Evolutionary conservation across 1,140 invertebrate genomes (phyloP).

Genomic region (Pristionchus pacificus): DNA sequence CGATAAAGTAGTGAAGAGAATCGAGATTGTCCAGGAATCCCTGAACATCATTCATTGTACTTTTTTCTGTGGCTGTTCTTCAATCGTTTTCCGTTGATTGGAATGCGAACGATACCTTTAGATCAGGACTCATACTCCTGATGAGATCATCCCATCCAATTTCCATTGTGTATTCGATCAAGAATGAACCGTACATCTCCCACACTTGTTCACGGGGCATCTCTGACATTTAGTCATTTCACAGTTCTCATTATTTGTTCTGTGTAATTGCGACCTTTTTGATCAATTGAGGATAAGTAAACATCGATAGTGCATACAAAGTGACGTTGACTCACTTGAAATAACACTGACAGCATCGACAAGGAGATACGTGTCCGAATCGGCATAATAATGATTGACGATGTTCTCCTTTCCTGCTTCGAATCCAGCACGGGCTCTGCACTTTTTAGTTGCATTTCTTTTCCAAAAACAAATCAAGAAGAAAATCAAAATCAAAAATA

Average conservation of each 20-base stretch:
- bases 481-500: not conserved
- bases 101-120: conserved; percentile 34
- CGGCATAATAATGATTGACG: conserved; percentile 38
- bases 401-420: conserved; percentile 41
- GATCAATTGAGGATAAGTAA: not conserved
- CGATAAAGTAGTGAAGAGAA: conserved; percentile 53
- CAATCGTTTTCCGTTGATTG: not conserved
- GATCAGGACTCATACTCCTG: conserved; percentile 48
- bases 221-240: conserved; percentile 14
- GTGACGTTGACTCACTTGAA: conserved; percentile 19
- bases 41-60: not conserved
- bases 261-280: not conserved
- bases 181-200: conserved; percentile 38
- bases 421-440: conserved; percentile 33
- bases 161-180: conserved; percentile 39
- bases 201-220: conserved; percentile 38
- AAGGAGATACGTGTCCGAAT: conserved; percentile 33
- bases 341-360: conserved; percentile 35
- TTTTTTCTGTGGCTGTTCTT: not conserved
- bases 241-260: not conserved
- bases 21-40: conserved; percentile 54
- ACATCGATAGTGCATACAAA: not conserved
- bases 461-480: not conserved
- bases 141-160: conserved; percentile 51
- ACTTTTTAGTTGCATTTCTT: not conserved